phyloP scores from a whole-genome alignment of 2,113 vertebrate species.

The Bubalus kerabau region DNA sequence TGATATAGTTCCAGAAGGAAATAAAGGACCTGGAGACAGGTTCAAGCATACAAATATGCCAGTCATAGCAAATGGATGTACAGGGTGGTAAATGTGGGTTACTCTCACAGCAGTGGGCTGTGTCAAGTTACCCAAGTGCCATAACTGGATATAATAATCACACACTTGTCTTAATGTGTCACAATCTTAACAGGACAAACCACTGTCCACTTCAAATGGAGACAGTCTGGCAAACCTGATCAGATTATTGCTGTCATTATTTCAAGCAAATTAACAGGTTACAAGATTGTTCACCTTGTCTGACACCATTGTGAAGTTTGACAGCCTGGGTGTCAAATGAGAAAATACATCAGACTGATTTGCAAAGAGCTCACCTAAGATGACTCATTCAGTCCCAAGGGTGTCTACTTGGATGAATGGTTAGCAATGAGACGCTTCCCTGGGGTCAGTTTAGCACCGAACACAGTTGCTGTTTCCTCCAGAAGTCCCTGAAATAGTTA shows the following conservation, averaged over 20 bases:
- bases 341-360: slow-evolving; percentile 27
- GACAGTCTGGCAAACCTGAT: slow-evolving; percentile 72
- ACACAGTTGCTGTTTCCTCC: background rate
- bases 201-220: slow-evolving; percentile 77
- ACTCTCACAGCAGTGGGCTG: slow-evolving; percentile 57
- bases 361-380: slow-evolving; percentile 1
- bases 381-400: background rate
- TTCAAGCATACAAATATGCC: slow-evolving; percentile 65
- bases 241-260: slow-evolving; percentile 70
- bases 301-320: slow-evolving; percentile 49
- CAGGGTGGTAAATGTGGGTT: slow-evolving; percentile 60
- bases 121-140: slow-evolving; percentile 73
- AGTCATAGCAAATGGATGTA: slow-evolving; percentile 66
- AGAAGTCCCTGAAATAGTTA: background rate
- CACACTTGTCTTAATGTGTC: slow-evolving; percentile 78
- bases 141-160: slow-evolving; percentile 77
- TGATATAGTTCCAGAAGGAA: slow-evolving; percentile 57
- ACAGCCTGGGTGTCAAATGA: slow-evolving; percentile 63
- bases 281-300: slow-evolving; percentile 63
- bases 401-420: background rate
- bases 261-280: slow-evolving; percentile 75
- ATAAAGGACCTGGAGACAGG: slow-evolving; percentile 71
- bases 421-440: background rate
- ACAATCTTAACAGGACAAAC: slow-evolving; percentile 74
- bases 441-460: background rate